phyloP scores from a whole-genome alignment of 1,140 invertebrate species.

The Eumeta japonica region DNA sequence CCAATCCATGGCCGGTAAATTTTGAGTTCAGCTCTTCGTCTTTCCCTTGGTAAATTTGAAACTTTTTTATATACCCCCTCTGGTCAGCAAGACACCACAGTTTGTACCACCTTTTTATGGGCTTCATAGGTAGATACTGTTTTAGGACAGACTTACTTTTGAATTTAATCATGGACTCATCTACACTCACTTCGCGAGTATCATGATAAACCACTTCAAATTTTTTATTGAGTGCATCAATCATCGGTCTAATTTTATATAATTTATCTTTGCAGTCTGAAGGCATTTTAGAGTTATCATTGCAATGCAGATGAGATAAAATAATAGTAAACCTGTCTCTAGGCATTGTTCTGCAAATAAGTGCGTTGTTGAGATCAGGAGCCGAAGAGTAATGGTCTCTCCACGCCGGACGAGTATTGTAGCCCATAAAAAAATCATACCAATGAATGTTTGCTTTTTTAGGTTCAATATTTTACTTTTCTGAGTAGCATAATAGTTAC shows the following conservation, averaged over 20 bases:
- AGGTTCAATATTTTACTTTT: slow-evolving; percentile 25
- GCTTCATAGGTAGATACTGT: slow-evolving; percentile 51
- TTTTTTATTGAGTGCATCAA: slow-evolving; percentile 22
- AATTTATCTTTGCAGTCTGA: slow-evolving; percentile 20
- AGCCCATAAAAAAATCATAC: slow-evolving; percentile 29
- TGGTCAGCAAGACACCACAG: slow-evolving; percentile 33
- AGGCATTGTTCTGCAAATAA: slow-evolving; percentile 20
- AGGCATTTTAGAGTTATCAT: slow-evolving; percentile 19
- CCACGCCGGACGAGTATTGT: slow-evolving; percentile 19
- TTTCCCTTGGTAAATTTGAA: slow-evolving; percentile 47
- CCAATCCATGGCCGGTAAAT: slow-evolving; percentile 27
- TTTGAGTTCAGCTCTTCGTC: slow-evolving; percentile 20
- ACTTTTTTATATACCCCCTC: slow-evolving; percentile 41
- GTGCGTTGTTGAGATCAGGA: slow-evolving; percentile 21
- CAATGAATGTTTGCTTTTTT: slow-evolving; percentile 25
- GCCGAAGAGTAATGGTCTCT: slow-evolving; percentile 20
- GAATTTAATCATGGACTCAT: slow-evolving; percentile 38
- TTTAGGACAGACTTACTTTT: slow-evolving; percentile 35
- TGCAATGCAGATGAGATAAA: slow-evolving; percentile 22
- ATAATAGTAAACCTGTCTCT: slow-evolving; percentile 21
- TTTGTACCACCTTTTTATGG: slow-evolving; percentile 50
- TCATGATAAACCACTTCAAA: slow-evolving; percentile 17
- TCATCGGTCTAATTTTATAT: slow-evolving; percentile 20
- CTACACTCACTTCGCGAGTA: slow-evolving; percentile 21
- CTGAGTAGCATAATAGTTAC: slow-evolving; percentile 28